These are phyloP conservation scores for Pygoscelis antarcticus DNA, from an alignment of 2,113 vertebrate species.

Conservation along the genomic window DNA sequence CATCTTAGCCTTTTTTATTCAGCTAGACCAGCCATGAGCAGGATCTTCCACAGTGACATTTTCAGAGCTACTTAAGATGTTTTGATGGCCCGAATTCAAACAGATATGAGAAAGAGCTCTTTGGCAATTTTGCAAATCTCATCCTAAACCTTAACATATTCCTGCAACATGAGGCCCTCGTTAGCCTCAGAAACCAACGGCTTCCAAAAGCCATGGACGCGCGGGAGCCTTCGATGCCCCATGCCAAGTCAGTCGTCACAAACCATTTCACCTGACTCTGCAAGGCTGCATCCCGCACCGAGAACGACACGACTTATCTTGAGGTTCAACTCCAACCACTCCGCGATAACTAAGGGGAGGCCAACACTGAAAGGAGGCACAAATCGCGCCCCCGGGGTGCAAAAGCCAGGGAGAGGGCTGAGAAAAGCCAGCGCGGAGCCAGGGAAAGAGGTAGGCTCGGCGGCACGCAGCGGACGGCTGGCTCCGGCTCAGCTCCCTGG, in stretches of 20 bases:
- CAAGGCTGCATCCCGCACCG: neutral
- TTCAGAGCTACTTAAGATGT: slow-evolving; percentile 23
- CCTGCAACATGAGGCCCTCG: neutral
- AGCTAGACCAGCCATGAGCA: neutral
- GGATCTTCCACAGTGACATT: neutral
- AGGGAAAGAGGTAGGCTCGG: neutral
- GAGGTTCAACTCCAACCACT: neutral
- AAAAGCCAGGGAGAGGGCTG: neutral
- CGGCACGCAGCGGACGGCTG: rapidly evolving
- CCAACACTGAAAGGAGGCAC: neutral
- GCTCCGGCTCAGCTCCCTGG: neutral
- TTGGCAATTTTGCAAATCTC: slow-evolving; percentile 1
- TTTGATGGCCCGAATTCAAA: neutral
- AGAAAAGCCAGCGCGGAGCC: rapidly evolving
- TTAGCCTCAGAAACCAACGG: neutral
- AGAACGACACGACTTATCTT: neutral
- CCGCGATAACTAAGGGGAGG: neutral
- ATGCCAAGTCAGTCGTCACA: slow-evolving; percentile 4
- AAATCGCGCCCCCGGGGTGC: rapidly evolving
- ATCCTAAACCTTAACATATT: neutral
- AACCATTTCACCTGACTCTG: slow-evolving; percentile 17
- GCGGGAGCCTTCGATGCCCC: slow-evolving; percentile 11
- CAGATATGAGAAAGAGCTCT: neutral
- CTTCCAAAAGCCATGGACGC: neutral
- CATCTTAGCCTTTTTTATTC: neutral